Evolutionary conservation across 2,113 vertebrate genomes (phyloP).

Genomic region (Callaeas wilsoni): DNA sequence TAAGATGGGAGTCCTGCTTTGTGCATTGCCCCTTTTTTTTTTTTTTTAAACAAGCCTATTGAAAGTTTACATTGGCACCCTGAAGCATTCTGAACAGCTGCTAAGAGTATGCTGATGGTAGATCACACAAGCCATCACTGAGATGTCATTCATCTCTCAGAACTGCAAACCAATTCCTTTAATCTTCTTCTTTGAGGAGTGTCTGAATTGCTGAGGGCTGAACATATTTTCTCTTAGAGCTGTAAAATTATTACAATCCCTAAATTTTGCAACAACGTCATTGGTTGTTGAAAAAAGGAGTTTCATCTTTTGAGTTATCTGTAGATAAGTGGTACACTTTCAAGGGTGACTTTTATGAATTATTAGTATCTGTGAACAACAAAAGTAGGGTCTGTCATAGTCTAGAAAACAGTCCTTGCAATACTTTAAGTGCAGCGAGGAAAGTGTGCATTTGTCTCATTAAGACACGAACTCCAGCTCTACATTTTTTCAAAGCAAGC

Average conservation of each 20-base stretch:
- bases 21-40: not conserved
- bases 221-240: not conserved
- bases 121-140: not conserved
- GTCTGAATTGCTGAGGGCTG: not conserved
- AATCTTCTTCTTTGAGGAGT: not conserved
- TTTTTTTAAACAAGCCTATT: not conserved
- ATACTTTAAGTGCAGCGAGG: not conserved
- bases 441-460: not conserved
- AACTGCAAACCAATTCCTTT: not conserved
- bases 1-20: not conserved
- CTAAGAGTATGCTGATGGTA: not conserved
- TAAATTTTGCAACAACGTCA: not conserved
- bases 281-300: not conserved
- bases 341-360: not conserved
- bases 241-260: not conserved
- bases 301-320: not conserved
- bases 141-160: not conserved
- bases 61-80: not conserved
- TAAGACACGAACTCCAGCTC: not conserved
- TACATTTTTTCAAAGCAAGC: not conserved
- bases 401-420: not conserved
- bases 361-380: not conserved
- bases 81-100: not conserved
- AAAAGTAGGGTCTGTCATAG: not conserved
- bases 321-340: not conserved